Conservation (phyloP, 2,888 invertebrate genomes). For the Amaurobius ferox region DNA sequence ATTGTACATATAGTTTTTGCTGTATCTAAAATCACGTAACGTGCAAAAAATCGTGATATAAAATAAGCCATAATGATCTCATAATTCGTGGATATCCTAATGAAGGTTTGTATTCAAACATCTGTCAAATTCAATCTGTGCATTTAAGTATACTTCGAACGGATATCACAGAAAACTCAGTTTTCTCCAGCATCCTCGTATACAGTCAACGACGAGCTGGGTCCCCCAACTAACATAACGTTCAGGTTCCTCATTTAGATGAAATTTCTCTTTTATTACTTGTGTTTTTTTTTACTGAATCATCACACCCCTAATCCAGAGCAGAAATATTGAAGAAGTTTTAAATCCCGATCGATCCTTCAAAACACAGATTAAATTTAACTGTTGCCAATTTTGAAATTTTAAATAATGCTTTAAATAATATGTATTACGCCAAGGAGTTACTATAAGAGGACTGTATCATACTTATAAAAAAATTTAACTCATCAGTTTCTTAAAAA, state of each 20-base stretch:
- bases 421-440: too few species aligned
- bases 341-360: slow-evolving; percentile 63
- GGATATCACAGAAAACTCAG: not conserved
- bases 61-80: slow-evolving; percentile 33
- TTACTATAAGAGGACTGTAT: too few species aligned
- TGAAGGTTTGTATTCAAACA: slow-evolving; percentile 27
- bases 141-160: too few species aligned
- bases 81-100: slow-evolving; percentile 33
- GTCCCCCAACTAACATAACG: too few species aligned
- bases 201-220: too few species aligned
- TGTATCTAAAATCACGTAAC: slow-evolving; percentile 33
- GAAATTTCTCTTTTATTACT: not conserved
- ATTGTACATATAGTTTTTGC: not conserved
- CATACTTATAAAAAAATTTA: too few species aligned
- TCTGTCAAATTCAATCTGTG: slow-evolving; percentile 43
- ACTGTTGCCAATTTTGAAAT: slow-evolving; percentile 30
- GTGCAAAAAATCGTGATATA: slow-evolving; percentile 34
- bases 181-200: not conserved
- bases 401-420: too few species aligned
- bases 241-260: too few species aligned
- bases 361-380: slow-evolving; percentile 62
- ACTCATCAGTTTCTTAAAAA: too few species aligned
- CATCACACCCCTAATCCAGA: slow-evolving; percentile 27
- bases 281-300: slow-evolving; percentile 37
- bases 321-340: slow-evolving; percentile 17